Evolutionary conservation across 2,113 vertebrate genomes (phyloP).

Genomic region (Edolisoma coerulescens): DNA sequence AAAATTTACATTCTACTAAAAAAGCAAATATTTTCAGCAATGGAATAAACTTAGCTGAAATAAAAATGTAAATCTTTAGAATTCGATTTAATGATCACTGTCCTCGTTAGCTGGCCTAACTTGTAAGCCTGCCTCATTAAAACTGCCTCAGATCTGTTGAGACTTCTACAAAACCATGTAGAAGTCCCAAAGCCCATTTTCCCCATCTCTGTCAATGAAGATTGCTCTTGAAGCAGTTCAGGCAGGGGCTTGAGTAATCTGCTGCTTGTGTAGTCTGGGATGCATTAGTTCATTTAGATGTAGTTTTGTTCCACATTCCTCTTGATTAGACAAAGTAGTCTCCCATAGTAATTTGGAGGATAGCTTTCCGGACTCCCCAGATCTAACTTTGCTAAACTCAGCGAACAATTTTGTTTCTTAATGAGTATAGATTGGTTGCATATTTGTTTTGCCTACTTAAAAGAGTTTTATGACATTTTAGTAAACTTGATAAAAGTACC

Average conservation of each 20-base stretch:
- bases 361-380: neutral
- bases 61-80: neutral
- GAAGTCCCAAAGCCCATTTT: neutral
- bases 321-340: neutral
- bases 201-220: neutral
- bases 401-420: neutral
- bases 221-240: neutral
- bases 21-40: neutral
- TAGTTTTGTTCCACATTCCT: neutral
- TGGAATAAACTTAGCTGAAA: neutral
- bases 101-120: neutral
- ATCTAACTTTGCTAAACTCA: neutral
- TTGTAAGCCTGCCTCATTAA: neutral
- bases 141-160: neutral
- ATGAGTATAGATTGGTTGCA: neutral
- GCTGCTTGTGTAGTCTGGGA: neutral
- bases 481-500: neutral
- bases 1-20: neutral
- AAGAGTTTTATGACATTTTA: neutral
- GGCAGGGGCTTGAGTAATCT: neutral
- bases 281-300: neutral
- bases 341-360: neutral
- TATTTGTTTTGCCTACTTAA: neutral
- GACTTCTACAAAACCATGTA: neutral
- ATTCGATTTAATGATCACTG: neutral